phyloP scores from a whole-genome alignment of 2,113 vertebrate genomes.

The Blennius ocellaris region DNA sequence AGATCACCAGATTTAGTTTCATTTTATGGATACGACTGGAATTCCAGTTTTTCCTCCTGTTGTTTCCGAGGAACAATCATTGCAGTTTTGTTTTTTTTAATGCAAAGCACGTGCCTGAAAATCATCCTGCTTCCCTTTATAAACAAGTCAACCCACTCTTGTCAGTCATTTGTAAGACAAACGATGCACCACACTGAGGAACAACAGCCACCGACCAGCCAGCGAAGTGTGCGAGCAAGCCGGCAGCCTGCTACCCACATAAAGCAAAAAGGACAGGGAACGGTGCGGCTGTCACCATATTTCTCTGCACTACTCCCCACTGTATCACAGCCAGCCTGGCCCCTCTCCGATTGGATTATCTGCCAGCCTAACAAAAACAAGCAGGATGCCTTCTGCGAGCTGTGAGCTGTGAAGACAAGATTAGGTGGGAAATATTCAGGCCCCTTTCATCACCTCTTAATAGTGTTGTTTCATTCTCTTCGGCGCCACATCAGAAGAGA shows the following conservation, averaged over 20 bases:
- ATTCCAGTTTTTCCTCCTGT: background rate
- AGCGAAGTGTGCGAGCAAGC: slow-evolving; percentile 32
- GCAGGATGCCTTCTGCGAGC: slow-evolving; percentile 69
- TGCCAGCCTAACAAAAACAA: slow-evolving; percentile 76
- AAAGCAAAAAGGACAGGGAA: slow-evolving; percentile 61
- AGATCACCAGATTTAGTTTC: background rate
- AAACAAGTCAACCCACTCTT: background rate
- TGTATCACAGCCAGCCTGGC: slow-evolving; percentile 53
- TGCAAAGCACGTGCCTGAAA: background rate
- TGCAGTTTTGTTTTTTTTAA: background rate
- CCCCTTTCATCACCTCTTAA: slow-evolving; percentile 74
- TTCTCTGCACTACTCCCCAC: slow-evolving; percentile 53
- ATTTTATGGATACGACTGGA: background rate
- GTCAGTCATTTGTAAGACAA: slow-evolving; percentile 4
- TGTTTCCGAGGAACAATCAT: background rate
- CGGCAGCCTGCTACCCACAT: slow-evolving; percentile 36
- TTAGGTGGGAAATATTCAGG: slow-evolving; percentile 79
- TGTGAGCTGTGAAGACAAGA: slow-evolving; percentile 76
- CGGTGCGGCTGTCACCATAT: slow-evolving; percentile 61
- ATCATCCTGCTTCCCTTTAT: background rate
- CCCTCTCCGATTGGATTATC: slow-evolving; percentile 78
- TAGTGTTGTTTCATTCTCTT: slow-evolving; percentile 67
- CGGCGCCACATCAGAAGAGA: slow-evolving; percentile 50
- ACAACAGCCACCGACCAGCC: slow-evolving; percentile 29
- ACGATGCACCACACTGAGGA: background rate